Evolutionary conservation across 2,113 vertebrate genomes (phyloP), one percentile per base, ranked within the genome.

Genomic region (Ornithorhynchus anatinus): DNA sequence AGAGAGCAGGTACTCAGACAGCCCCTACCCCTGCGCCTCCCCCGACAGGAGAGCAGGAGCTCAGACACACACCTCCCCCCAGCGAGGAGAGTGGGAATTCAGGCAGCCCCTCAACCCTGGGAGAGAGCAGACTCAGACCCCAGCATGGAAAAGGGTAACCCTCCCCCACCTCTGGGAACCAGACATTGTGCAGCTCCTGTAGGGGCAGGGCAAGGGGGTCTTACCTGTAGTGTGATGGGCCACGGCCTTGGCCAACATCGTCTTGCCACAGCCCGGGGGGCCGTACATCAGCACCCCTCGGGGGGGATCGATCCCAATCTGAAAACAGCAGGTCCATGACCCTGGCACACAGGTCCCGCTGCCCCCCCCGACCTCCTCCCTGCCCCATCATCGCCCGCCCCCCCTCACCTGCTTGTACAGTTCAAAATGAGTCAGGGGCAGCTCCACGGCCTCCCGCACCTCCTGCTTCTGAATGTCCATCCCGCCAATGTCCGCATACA

Each of bases 381-480:
- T 8, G 4, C 7, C 19, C 32, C 29, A 35, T 17, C n/a, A 33
- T 10, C 42, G 4, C 42, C 14, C 9, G 15, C 2, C 2, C 10
- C 5, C 1, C 9, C 80, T 3, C 23, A 95, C 95, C 96, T 98
- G 96, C 82, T 98, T 98, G 53, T 98, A 98, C 63, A 98, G 96
- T 79, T 98, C 97, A 5, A 98, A 98, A 88, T 98, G 96, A 10
- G 97, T 98, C 13, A 98, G 95, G 0, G 97, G 97, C 42, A 98
- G 94, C 81, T 98, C 97, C 71, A 99, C 97, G 0, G 97, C 97
- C 84, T 99, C 97, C 45, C 97, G 86, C 27, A 98, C 97, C 86
- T 98, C 97, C 89, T 98, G 97, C 84, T 98, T 98, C 91, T 98
- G 97, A 80, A 98, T 98, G 88, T 98, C 97, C 97, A 98, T 98